phyloP scores from a whole-genome alignment of 1,140 invertebrate genomes.

The Bombus superbus region DNA sequence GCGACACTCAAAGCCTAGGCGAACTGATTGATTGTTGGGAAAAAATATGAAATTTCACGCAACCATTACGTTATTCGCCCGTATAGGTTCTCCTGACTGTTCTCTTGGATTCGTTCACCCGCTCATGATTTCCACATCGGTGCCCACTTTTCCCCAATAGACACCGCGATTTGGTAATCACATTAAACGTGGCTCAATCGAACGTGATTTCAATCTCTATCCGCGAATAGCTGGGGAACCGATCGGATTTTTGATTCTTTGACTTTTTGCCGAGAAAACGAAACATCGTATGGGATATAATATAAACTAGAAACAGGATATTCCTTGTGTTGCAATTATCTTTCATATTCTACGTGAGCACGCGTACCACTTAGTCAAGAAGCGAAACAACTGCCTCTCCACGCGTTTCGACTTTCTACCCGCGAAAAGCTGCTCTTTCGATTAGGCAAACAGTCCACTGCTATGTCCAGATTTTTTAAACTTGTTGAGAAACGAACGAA shows the following conservation, averaged over 20 bases:
- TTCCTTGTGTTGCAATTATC: conserved; percentile 31
- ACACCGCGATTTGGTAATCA: not conserved
- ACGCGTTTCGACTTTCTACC: conserved; percentile 65
- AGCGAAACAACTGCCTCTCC: conserved; percentile 62
- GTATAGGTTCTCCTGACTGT: no score
- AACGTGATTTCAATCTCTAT: not conserved
- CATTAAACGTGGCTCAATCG: not conserved
- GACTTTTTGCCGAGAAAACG: not conserved
- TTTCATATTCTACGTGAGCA: conserved; percentile 20
- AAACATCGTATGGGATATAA: not conserved
- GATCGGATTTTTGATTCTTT: not conserved
- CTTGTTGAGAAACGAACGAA: no score
- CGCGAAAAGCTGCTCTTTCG: conserved; percentile 10
- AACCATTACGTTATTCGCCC: not conserved
- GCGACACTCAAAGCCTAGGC: conserved; percentile 42
- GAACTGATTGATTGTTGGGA: conserved; percentile 41
- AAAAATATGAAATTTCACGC: conserved; percentile 13
- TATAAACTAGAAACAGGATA: not conserved
- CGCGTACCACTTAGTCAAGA: conserved; percentile 48
- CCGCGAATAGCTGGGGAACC: not conserved
- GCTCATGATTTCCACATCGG: conserved; percentile 1
- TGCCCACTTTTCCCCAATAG: not conserved
- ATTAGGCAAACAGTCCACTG: not conserved
- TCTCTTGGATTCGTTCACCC: not conserved
- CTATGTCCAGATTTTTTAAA: not conserved